Conservation (phyloP, 2,888 invertebrate genomes). For the Himalopsyche kuldschensis region DNA sequence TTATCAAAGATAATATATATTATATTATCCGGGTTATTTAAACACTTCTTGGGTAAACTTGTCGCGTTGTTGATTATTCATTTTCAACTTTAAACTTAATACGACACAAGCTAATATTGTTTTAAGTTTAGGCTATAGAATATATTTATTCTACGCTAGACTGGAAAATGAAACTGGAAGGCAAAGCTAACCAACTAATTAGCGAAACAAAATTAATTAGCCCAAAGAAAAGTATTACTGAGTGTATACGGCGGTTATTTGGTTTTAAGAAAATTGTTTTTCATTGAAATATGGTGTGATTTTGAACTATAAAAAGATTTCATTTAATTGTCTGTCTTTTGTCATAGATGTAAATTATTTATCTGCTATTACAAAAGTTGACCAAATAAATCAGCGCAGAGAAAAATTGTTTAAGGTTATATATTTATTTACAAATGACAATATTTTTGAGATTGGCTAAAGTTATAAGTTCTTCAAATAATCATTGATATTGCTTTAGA, state of each 20-base stretch:
- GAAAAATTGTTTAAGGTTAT: too few relatives aligned
- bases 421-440: too few relatives aligned
- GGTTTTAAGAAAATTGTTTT: neutral
- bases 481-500: too few relatives aligned
- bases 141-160: neutral
- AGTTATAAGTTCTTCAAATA: too few relatives aligned
- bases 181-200: neutral
- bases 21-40: neutral
- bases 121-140: neutral
- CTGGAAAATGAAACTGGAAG: neutral
- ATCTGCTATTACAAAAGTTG: too few relatives aligned
- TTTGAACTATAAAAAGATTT: too few relatives aligned
- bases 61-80: neutral
- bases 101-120: neutral
- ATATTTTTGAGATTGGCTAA: too few relatives aligned
- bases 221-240: neutral
- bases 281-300: neutral
- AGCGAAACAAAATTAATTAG: neutral
- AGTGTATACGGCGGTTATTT: neutral
- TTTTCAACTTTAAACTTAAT: neutral
- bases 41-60: neutral
- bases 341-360: too few relatives aligned
- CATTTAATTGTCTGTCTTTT: too few relatives aligned
- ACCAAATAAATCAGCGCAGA: too few relatives aligned
- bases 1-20: neutral